These are phyloP conservation scores for Oxyruncus cristatus DNA, from an alignment of 2,113 vertebrate genomes.

Conservation along the genomic window DNA sequence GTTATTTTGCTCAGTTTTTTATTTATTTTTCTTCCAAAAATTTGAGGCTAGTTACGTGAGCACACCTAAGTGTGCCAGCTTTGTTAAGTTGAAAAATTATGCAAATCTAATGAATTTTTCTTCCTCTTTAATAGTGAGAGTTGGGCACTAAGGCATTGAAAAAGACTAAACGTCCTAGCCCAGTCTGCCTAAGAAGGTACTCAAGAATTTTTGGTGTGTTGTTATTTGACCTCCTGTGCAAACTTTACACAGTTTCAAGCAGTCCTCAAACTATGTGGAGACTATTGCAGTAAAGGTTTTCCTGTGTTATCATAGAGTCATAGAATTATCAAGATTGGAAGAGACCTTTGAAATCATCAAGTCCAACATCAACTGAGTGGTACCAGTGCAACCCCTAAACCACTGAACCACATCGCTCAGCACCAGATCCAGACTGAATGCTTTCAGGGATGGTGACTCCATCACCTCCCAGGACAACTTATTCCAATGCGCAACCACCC, in stretches of 20 bases:
- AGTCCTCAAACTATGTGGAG: neutral
- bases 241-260: neutral
- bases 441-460: neutral
- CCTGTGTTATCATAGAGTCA: neutral
- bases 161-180: neutral
- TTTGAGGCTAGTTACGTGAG: neutral
- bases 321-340: neutral
- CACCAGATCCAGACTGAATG: neutral
- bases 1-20: neutral
- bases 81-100: neutral
- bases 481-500: neutral
- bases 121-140: neutral
- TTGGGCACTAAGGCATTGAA: neutral
- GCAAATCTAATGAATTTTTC: neutral
- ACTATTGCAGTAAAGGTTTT: neutral
- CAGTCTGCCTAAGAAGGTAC: neutral
- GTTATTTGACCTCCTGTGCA: neutral
- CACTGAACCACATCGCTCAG: neutral
- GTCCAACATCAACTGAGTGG: neutral
- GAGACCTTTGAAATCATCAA: neutral
- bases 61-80: neutral
- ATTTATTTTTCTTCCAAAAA: neutral
- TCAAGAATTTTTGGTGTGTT: neutral
- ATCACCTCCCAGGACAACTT: too few species aligned
- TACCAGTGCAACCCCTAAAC: neutral